Conservation (phyloP, 2,797 vertebrate species). For the Halcyon badia region DNA sequence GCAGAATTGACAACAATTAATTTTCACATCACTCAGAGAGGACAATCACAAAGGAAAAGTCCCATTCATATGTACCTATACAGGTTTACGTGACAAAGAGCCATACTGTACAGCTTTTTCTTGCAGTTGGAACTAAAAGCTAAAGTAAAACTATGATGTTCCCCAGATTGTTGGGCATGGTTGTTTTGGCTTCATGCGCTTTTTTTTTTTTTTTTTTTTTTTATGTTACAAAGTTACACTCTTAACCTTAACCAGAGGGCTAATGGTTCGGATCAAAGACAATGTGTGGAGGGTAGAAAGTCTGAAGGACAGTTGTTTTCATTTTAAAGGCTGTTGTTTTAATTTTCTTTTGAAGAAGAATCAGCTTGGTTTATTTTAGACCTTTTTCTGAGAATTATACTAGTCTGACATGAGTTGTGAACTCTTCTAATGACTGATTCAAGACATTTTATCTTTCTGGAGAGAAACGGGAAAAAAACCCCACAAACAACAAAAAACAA, state of each 20-base stretch:
- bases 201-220: not conserved
- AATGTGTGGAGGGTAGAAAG: not conserved
- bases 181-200: not conserved
- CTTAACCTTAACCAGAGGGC: not conserved
- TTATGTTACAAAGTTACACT: not conserved
- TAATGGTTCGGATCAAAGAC: constrained; percentile 15
- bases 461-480: not conserved
- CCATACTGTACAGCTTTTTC: not conserved
- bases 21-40: not conserved
- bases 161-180: not conserved
- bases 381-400: not conserved
- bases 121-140: not conserved
- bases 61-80: not conserved
- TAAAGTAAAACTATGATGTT: not conserved
- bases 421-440: constrained; percentile 22
- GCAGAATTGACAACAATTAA: not conserved
- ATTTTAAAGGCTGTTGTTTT: constrained; percentile 40
- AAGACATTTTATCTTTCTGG: not conserved
- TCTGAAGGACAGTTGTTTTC: constrained; percentile 47
- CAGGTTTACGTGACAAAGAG: not conserved
- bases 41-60: not conserved
- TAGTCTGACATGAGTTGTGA: constrained; percentile 16
- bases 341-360: constrained; percentile 59
- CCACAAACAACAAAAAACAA: not conserved
- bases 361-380: constrained; percentile 57